These are phyloP conservation scores for Macropodus opercularis DNA, from an alignment of 2,797 vertebrate species.

Conservation along the genomic window DNA sequence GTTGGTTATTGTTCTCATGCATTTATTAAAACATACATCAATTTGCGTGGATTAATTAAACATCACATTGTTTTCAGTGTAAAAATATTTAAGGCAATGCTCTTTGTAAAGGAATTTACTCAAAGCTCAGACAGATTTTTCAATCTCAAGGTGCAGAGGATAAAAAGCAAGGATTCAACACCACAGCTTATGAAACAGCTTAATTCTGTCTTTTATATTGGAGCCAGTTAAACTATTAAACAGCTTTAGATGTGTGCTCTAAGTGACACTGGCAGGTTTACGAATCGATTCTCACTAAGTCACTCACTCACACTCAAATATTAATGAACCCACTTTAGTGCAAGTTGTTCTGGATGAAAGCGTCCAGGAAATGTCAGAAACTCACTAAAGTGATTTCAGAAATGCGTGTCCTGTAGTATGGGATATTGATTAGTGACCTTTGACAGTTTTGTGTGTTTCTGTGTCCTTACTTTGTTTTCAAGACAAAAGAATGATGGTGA, in stretches of 20 bases:
- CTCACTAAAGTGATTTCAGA: neutral
- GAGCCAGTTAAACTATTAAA: neutral
- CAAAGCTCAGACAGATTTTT: too few relatives aligned
- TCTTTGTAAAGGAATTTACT: too few relatives aligned
- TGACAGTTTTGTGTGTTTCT: conserved; percentile 8
- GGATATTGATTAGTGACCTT: conserved; percentile 1
- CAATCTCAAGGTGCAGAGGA: too few relatives aligned
- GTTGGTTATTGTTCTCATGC: neutral
- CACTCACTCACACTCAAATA: conserved; percentile 1
- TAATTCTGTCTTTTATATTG: too few relatives aligned
- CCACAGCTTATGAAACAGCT: too few relatives aligned
- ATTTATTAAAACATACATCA: too few relatives aligned
- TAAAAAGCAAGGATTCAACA: too few relatives aligned
- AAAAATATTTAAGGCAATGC: too few relatives aligned
- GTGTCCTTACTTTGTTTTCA: conserved; percentile 23
- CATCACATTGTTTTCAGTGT: too few relatives aligned
- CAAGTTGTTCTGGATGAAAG: conserved; percentile 4
- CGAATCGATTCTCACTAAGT: neutral
- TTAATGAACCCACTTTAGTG: neutral
- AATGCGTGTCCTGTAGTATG: conserved; percentile 6
- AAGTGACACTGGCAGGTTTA: conserved; percentile 7
- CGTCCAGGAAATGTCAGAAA: conserved; percentile 14
- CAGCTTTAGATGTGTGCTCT: neutral
- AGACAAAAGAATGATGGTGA: conserved; percentile 27
- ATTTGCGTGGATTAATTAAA: too few relatives aligned